phyloP scores from a whole-genome alignment of 2,888 invertebrate genomes.

The Dendrolimus pini region DNA sequence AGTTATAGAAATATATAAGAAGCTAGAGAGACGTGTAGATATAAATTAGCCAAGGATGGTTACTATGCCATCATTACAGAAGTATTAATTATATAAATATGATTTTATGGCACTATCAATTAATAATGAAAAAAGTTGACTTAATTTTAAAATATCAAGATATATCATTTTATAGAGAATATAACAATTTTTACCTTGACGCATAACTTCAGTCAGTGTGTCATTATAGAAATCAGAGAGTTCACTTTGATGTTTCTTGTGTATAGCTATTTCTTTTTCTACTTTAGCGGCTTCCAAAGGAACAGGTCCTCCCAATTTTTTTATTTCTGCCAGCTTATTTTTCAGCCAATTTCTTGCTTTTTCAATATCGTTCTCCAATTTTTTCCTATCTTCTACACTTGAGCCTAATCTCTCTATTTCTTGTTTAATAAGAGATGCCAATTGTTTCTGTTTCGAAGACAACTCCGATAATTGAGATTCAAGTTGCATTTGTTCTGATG shows the following conservation, averaged over 20 bases:
- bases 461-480: slow-evolving; percentile 84
- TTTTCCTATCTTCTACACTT: slow-evolving; percentile 83
- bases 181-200: slow-evolving; percentile 70
- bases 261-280: slow-evolving; percentile 87
- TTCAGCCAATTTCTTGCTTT: slow-evolving; percentile 89
- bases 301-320: slow-evolving; percentile 84
- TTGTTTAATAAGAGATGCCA: slow-evolving; percentile 82
- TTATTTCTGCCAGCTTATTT: slow-evolving; percentile 83
- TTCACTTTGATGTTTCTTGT: slow-evolving; percentile 85
- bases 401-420: slow-evolving; percentile 84
- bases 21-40: too few species aligned
- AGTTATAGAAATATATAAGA: too few species aligned
- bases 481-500: slow-evolving; percentile 87
- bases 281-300: slow-evolving; percentile 88
- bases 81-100: too few species aligned
- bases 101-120: too few species aligned
- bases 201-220: slow-evolving; percentile 83
- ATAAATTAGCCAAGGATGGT: too few species aligned
- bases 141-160: not conserved
- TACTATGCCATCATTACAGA: too few species aligned
- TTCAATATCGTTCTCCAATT: slow-evolving; percentile 86
- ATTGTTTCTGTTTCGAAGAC: slow-evolving; percentile 84
- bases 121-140: too few species aligned
- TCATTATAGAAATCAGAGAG: slow-evolving; percentile 87
- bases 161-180: not conserved